phyloP scores from a whole-genome alignment of 2,113 vertebrate genomes.

The Odontophorus gujanensis region DNA sequence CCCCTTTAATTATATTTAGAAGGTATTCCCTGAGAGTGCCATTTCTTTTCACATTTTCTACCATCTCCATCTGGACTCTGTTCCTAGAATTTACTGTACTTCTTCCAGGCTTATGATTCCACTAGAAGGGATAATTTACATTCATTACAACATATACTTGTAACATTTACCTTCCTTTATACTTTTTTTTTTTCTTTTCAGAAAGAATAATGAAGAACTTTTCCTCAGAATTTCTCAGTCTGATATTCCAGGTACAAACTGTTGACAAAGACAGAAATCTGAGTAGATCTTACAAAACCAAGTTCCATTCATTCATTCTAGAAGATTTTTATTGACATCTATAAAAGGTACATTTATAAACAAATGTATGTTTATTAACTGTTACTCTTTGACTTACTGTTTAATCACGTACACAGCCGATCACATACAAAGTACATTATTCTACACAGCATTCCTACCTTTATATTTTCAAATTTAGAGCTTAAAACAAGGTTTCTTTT shows the following conservation, averaged over 20 bases:
- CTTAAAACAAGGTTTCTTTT: neutral
- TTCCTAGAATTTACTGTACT: neutral
- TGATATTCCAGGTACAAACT: neutral
- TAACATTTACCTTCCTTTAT: neutral
- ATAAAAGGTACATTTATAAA: neutral
- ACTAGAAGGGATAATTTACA: slow-evolving; percentile 4
- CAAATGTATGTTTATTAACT: neutral
- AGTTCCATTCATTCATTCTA: neutral
- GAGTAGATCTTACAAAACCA: neutral
- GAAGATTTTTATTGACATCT: neutral
- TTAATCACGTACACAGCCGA: neutral
- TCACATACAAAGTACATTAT: neutral
- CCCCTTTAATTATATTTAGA: slow-evolving; percentile 9
- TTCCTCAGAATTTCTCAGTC: neutral
- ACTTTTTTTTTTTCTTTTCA: neutral
- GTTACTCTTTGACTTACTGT: neutral
- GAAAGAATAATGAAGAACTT: neutral
- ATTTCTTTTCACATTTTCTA: neutral
- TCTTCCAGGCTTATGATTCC: neutral
- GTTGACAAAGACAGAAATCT: neutral
- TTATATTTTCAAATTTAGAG: neutral
- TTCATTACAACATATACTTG: neutral
- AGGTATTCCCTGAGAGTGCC: neutral
- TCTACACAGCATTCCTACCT: neutral
- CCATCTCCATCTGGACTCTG: slow-evolving; percentile 7